Percentiles rank a stretch among this genome's conserved stretches.
These are phyloP conservation scores for Agonopterix arenella DNA, from an alignment of 2,888 invertebrate genomes.

Conservation along the genomic window DNA sequence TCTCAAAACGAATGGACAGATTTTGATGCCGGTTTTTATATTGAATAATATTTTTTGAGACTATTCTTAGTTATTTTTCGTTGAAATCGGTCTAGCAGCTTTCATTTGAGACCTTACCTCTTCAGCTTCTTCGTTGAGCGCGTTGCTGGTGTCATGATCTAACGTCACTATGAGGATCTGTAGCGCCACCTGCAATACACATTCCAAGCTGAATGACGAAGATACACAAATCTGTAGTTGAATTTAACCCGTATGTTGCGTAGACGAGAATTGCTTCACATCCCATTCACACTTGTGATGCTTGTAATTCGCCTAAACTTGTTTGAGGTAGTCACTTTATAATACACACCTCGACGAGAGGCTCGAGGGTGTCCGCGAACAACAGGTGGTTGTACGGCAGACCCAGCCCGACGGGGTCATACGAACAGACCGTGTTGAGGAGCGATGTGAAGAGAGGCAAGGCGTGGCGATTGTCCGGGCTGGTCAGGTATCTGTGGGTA, in stretches of 20 bases:
- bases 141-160: slow-evolving; percentile 91
- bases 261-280: no score
- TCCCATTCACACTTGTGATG: no score
- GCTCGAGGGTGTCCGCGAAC: slow-evolving; percentile 94
- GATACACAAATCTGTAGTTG: no score
- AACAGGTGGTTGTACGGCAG: slow-evolving; percentile 98
- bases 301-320: no score
- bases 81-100: no score
- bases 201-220: no score
- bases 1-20: no score
- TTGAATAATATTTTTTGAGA: no score
- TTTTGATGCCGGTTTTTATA: no score
- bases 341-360: slow-evolving; percentile 87
- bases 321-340: no score
- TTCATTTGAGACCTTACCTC: slow-evolving; percentile 60
- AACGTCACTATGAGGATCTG: slow-evolving; percentile 97
- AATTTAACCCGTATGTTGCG: no score
- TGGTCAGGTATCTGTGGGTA: slow-evolving; percentile 80
- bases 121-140: slow-evolving; percentile 75
- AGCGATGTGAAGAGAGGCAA: slow-evolving; percentile 98
- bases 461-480: slow-evolving; percentile 91
- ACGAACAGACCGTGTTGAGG: slow-evolving; percentile 96
- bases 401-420: slow-evolving; percentile 99
- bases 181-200: slow-evolving; percentile 78
- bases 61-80: no score